Evolutionary conservation across 2,797 vertebrate genomes (phyloP), one percentile per base, ranked within the genome.

Genomic region (Chrosomus eos): DNA sequence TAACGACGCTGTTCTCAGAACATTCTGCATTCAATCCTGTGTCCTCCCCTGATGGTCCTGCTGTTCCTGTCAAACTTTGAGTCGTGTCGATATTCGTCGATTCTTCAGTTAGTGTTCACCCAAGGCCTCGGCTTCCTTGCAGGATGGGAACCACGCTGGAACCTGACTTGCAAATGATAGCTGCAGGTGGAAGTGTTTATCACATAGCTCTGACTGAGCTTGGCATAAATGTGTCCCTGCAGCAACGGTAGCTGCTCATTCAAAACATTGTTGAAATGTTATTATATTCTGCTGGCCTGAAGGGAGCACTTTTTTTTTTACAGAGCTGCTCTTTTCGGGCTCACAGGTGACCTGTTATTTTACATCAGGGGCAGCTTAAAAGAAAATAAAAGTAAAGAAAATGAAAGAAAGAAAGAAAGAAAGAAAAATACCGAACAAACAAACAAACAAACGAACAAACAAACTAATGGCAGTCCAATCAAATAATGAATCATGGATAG

Each of bases 101-200:
- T 21, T 33, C 80, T 66, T 81, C 43, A 62, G 13, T 60, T 21
- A 62, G 81, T 3, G 45, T 79, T 62, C 13, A 70, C 33, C 73
- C 51, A 28, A 70, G 78, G 79, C 75, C 26, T 66, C 5, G 1
- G 13, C 45, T 43, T 9, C 36, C 80, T 79, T 33, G 36, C 71
- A n/a, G 64, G 55, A 67, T 40, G 7, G 71, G 62, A 80, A 74
- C n/a, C 2, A 36, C 21, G 28, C 36, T 71, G 80, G 82, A 87
- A 82, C 77, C 78, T 81, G 23, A 53, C 81, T 66, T 51, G 38
- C 83, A 82, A 79, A 82, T 67, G 76, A 81, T 76, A 82, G 67
- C 85, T 82, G 81, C 74, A 76, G 87, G 89, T 82, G 80, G 72
- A 85, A 51, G 81, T 88, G 78, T 87, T 89, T 87, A 89, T 85